Evolutionary conservation across 2,888 invertebrate genomes (phyloP).

Genomic region (Drosophila monieri): DNA sequence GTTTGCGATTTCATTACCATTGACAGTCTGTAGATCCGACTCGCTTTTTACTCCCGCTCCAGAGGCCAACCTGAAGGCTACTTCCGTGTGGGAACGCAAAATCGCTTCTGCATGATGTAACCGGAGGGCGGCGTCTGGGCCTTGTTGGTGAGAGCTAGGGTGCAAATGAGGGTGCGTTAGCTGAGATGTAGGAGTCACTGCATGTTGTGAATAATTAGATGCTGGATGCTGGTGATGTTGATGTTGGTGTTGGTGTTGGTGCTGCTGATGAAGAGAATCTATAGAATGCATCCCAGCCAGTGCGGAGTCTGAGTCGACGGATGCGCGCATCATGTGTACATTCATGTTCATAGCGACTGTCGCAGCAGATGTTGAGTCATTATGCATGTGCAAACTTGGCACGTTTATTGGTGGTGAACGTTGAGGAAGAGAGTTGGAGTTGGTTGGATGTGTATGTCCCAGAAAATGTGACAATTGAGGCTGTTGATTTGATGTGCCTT

Average conservation of each 20-base stretch:
- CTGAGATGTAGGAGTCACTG: slow-evolving; percentile 42
- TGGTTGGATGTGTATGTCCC: slow-evolving; percentile 29
- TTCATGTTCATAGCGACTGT: slow-evolving; percentile 70
- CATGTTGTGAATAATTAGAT: slow-evolving; percentile 55
- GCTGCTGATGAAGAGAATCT: slow-evolving; percentile 62
- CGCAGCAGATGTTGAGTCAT: slow-evolving; percentile 67
- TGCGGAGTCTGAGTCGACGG: slow-evolving; percentile 82
- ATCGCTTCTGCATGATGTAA: slow-evolving; percentile 93
- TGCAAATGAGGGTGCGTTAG: slow-evolving; percentile 66
- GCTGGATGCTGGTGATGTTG: slow-evolving; percentile 40
- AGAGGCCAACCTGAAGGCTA: slow-evolving; percentile 89
- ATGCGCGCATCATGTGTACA: slow-evolving; percentile 86
- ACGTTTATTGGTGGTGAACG: slow-evolving; percentile 58
- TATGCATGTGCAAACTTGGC: slow-evolving; percentile 73
- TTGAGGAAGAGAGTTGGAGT: slow-evolving; percentile 79
- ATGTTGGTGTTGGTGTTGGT: slow-evolving; percentile 32
- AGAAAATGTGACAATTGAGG: slow-evolving; percentile 54
- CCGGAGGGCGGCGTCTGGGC: slow-evolving; percentile 85
- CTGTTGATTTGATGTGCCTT: slow-evolving; percentile 42
- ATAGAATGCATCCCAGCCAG: slow-evolving; percentile 63
- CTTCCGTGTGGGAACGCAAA: slow-evolving; percentile 93
- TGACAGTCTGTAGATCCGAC: slow-evolving; percentile 32
- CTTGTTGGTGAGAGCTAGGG: slow-evolving; percentile 73
- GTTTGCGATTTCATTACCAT: slow-evolving; percentile 14
- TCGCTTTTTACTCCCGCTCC: slow-evolving; percentile 52